Conservation (phyloP, 2,888 invertebrate genomes). For the Heliothis peltigera region DNA sequence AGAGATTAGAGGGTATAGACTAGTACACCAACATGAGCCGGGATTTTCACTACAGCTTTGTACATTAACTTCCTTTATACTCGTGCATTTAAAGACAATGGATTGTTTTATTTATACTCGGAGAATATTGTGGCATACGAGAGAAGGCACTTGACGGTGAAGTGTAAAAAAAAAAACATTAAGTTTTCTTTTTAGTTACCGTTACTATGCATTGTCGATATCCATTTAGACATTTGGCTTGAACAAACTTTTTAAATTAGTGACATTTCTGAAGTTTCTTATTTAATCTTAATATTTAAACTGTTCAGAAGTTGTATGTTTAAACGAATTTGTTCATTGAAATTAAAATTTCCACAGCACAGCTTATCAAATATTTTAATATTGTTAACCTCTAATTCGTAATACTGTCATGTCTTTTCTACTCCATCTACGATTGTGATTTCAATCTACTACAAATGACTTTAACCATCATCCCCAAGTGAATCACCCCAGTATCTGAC, state of each 20-base stretch:
- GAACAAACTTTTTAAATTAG: too few relatives aligned
- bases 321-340: too few relatives aligned
- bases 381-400: too few relatives aligned
- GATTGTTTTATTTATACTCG: constrained; percentile 73
- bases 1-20: constrained; percentile 82
- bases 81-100: constrained; percentile 84
- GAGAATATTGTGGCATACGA: constrained; percentile 58
- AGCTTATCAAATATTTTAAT: too few relatives aligned
- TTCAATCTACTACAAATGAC: constrained; percentile 53
- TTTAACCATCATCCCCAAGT: constrained; percentile 53
- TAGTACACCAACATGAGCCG: constrained; percentile 81
- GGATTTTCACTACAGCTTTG: constrained; percentile 82
- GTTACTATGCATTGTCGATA: not conserved
- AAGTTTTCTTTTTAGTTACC: not conserved
- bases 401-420: not conserved
- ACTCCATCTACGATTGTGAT: constrained; percentile 15
- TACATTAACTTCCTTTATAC: constrained; percentile 86
- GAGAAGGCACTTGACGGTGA: constrained; percentile 27
- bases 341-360: too few relatives aligned
- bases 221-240: too few relatives aligned
- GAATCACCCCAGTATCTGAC: constrained; percentile 65
- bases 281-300: too few relatives aligned
- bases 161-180: constrained; percentile 3
- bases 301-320: not conserved
- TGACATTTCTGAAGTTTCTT: not conserved